Percentiles rank a stretch among this genome's conserved stretches.
Conservation (phyloP, 2,888 invertebrate genomes). For the Iselma pallidipennis region DNA sequence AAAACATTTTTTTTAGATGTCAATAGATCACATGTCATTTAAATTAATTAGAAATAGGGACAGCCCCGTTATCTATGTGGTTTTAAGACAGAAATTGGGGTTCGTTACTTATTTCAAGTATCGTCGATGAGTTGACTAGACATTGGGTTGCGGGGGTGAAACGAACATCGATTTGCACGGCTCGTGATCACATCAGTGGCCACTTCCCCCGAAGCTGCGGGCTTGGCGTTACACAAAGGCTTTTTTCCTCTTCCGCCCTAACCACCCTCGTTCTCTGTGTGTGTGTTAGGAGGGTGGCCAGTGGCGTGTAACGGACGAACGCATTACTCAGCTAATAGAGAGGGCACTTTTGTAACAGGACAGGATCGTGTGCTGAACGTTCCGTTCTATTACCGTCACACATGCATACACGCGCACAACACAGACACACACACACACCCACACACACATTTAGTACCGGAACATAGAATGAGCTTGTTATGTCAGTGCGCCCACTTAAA, state of each 20-base stretch:
- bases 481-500: constrained; percentile 10
- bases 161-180: constrained; percentile 56
- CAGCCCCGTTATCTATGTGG: constrained; percentile 33
- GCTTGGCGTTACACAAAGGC: constrained; percentile 42
- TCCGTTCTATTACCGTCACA: constrained; percentile 34
- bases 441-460: constrained; percentile 6
- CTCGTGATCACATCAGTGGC: constrained; percentile 55
- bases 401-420: too few relatives aligned
- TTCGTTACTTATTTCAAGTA: constrained; percentile 27
- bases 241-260: constrained; percentile 24
- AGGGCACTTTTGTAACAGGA: constrained; percentile 29
- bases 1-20: too few relatives aligned
- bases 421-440: not conserved
- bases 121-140: constrained; percentile 34
- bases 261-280: constrained; percentile 21
- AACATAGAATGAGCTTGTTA: constrained; percentile 11
- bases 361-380: constrained; percentile 32
- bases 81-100: constrained; percentile 40
- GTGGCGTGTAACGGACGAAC: constrained; percentile 41
- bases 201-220: constrained; percentile 51
- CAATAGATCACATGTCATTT: constrained; percentile 31
- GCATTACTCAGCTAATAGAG: constrained; percentile 37
- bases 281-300: constrained; percentile 31
- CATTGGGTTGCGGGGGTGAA: constrained; percentile 45
- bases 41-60: constrained; percentile 42